Base-by-base conservation (phyloP, 2,797 vertebrate species). In the Smutsia temminckii region DNA sequence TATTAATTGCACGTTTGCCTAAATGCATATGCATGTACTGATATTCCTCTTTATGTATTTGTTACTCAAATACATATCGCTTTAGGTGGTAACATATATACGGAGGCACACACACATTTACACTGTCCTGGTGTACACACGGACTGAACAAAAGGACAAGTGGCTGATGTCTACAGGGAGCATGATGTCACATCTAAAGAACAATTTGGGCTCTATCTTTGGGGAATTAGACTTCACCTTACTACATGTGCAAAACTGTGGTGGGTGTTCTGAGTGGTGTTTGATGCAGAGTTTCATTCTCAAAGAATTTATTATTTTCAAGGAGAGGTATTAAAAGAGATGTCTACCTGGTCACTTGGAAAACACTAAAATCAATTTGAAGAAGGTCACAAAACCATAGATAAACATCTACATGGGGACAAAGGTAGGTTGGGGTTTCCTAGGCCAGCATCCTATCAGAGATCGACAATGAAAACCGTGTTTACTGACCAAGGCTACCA, bases 1-100 rank as follows among this genome's bases (percentile, higher is more conserved):
- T 0, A 6, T 10, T 17, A 23, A 46, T 27, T 5, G 29, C 6
- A 14, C 17, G 32, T 23, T 69, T 40, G 20, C 53, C 55, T 57
- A 20, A 57, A 6, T 8, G 17, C 20, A 2, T 1, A 0, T 1
- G 27, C 23, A 2, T 5, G 10, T 1, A 23, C 18, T 1, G 17
- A 32, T 1, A 3, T n/a, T n/a, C 29, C 13, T 69, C 59, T 25
- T 32, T 8, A 8, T 23, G 1, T 7, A 8, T 57, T 71, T 46
- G 11, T 37, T 29, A 5, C 20, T 64, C 59, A 34, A 46, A 74
- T 20, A n/a, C 2, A 1, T 14, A 11, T 20, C 18, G 7, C 5
- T 59, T 21, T 49, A 0, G 1, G 32, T 42, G 18, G n/a, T 6
- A 55, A 10, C 34, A 23, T 13, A 10, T 10, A 27, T 6, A 1